Percentiles rank a stretch among this genome's conserved stretches.
phyloP scores from a whole-genome alignment of 1,140 invertebrate species.

The Calliopsis andreniformis region DNA sequence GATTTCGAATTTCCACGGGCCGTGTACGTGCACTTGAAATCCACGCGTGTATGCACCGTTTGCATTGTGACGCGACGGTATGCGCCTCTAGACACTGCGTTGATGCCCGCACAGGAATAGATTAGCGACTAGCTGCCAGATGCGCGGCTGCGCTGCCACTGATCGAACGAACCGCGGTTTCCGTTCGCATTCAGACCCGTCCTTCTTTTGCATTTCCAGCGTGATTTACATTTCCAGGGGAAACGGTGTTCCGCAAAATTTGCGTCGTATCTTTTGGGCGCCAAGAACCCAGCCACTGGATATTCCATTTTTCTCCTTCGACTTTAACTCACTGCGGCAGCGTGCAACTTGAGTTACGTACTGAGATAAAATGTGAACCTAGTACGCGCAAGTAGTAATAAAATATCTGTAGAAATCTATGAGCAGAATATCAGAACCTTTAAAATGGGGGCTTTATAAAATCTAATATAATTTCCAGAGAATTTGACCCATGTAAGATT shows the following conservation, averaged over 20 bases:
- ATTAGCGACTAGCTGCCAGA: conserved; percentile 67
- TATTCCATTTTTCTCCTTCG: not conserved
- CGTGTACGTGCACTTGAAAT: conserved; percentile 32
- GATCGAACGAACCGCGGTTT: conserved; percentile 53
- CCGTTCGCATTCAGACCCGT: conserved; percentile 17
- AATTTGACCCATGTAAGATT: too few species aligned
- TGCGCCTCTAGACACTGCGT: conserved; percentile 34
- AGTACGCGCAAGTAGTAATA: too few species aligned
- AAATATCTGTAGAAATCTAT: too few species aligned
- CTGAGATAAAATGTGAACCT: too few species aligned
- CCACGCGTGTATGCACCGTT: conserved; percentile 29
- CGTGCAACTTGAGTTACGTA: too few species aligned
- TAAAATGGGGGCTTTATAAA: too few species aligned
- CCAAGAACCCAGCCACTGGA: too few species aligned
- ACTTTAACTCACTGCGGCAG: too few species aligned
- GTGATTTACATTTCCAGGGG: too few species aligned
- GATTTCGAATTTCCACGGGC: conserved; percentile 40
- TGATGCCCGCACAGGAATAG: conserved; percentile 61
- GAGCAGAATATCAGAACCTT: too few species aligned
- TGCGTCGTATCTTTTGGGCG: not conserved
- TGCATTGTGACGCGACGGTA: conserved; percentile 31
- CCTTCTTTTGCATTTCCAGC: not conserved
- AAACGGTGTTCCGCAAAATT: too few species aligned
- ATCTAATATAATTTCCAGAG: too few species aligned
- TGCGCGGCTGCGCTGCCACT: conserved; percentile 34